Evolutionary conservation across 2,888 invertebrate genomes (phyloP).

Genomic region (Athalia cordata): DNA sequence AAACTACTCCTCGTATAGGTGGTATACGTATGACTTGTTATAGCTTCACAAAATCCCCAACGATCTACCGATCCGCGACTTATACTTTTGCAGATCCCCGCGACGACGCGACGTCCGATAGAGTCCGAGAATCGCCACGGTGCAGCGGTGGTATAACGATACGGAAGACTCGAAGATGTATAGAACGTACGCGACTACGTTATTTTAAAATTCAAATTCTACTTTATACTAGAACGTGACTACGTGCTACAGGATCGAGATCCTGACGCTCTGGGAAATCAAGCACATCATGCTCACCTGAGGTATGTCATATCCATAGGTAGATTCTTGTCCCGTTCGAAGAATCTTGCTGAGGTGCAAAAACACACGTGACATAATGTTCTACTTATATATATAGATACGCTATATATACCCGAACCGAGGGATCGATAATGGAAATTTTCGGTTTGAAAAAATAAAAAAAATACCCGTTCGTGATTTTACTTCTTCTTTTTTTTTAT

Average conservation of each 20-base stretch:
- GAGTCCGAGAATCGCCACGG: not conserved
- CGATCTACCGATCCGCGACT: too few relatives aligned
- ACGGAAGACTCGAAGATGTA: too few relatives aligned
- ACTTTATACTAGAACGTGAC: conserved; percentile 3
- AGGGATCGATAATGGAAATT: conserved; percentile 40
- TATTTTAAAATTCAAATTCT: conserved; percentile 32
- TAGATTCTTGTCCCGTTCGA: not conserved
- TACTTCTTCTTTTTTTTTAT: not conserved
- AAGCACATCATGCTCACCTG: conserved; percentile 4
- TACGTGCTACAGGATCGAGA: not conserved
- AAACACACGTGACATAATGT: conserved; percentile 8
- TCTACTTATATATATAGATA: too few relatives aligned
- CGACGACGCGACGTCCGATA: too few relatives aligned
- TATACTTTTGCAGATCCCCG: too few relatives aligned
- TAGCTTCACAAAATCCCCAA: too few relatives aligned
- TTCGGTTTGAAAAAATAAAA: conserved; percentile 15
- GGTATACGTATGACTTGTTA: too few relatives aligned
- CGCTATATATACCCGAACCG: not conserved
- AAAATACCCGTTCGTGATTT: not conserved
- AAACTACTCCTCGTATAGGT: too few relatives aligned
- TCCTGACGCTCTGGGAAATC: conserved; percentile 24
- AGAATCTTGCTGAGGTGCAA: not conserved
- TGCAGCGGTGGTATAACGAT: not conserved
- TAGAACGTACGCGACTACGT: not conserved
- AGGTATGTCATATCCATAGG: too few relatives aligned